Base-by-base conservation (phyloP, 2,797 vertebrate species). In the Lepus townsendii region DNA sequence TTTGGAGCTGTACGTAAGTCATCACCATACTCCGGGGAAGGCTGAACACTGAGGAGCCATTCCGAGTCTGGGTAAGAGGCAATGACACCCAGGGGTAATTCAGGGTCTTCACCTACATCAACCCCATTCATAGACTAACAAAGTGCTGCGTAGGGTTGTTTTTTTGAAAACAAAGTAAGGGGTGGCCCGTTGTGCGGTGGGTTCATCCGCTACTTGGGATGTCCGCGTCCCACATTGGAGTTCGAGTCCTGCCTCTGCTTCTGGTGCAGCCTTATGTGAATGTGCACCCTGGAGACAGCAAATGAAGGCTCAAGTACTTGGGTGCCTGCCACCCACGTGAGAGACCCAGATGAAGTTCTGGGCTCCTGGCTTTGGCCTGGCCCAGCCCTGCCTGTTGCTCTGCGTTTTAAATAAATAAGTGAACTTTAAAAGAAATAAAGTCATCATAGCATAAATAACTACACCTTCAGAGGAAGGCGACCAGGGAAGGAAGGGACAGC, bases 1-100 rank as follows among this genome's bases (percentile, higher is more conserved):
- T 87, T 92, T 83, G 73, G 62, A 83, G 42, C 24, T 16, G 32
- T 84, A n/a, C 27, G n/a, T 1, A 30, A 16, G 73, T 95, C 66
- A 32, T 85, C 66, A 73, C 7, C 30, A 57, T 14, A 8, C 62
- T 83, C 27, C 30, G 66, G 85, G 69, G 71, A 83, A 66, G 38
- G 26, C 22, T 50, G 68, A 63, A 30, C 10, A 20, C 27, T 30
- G 16, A 47, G 66, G 26, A 91, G 20, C n/a, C 65, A 32, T 10
- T 12, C 20, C 3, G n/a, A 77, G 8, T 57, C 72, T 80, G 38
- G 38, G 19, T n/a, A 71, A 82, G 71, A 75, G 50, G 60, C 13
- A 60, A 83, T 84, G 79, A 91, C 83, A 80, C n/a, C 86, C 57
- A 62, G 63, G 47, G 73, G 63, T 82, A 83, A 93, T 71, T 89